Conservation (phyloP, 2,113 vertebrate genomes). For the Accipiter cooperii region DNA sequence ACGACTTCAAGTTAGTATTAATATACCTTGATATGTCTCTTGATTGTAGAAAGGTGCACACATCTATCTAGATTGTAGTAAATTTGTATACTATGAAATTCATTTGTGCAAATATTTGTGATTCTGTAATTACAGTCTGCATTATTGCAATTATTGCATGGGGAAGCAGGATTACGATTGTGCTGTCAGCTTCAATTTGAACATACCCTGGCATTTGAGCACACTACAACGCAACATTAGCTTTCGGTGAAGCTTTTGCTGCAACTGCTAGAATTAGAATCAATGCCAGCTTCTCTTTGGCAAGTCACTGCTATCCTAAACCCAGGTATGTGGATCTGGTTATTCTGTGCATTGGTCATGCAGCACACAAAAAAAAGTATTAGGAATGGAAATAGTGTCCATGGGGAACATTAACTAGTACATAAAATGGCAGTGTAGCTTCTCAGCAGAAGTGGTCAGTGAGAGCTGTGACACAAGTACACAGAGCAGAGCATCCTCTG, state of each 20-base stretch:
- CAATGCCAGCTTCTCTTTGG: not conserved
- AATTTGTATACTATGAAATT: not conserved
- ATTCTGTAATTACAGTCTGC: conserved; percentile 20
- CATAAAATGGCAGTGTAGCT: not conserved
- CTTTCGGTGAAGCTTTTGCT: not conserved
- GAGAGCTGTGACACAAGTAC: not conserved
- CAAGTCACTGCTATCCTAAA: not conserved
- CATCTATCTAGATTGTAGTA: not conserved
- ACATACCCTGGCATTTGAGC: not conserved
- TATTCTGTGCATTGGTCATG: not conserved
- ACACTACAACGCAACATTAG: not conserved
- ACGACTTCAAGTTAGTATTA: not conserved
- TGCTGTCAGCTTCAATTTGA: conserved; percentile 30
- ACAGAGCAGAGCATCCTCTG: not conserved
- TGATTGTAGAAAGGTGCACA: not conserved
- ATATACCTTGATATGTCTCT: not conserved
- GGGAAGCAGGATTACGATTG: conserved; percentile 5
- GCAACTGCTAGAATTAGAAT: not conserved
- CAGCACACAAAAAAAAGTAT: not conserved
- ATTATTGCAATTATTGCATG: not conserved
- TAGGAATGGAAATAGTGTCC: not conserved
- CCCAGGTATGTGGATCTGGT: not conserved
- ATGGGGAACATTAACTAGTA: not conserved
- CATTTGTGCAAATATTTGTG: conserved; percentile 13
- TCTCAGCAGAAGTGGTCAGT: not conserved